Percentiles rank a stretch among this genome's conserved stretches.
Conservation (phyloP, 2,797 vertebrate species). For the Eulemur rubriventer region DNA sequence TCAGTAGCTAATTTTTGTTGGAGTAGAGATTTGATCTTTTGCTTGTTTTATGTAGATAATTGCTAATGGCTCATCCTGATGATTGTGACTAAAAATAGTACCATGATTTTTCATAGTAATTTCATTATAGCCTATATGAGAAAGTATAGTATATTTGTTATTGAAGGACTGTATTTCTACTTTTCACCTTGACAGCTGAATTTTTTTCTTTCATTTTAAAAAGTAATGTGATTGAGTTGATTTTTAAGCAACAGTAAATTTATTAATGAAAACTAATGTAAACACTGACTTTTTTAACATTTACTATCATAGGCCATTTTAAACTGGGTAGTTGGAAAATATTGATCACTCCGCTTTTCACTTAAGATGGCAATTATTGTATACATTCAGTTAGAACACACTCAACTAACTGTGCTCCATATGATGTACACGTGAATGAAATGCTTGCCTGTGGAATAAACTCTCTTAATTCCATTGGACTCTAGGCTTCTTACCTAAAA, state of each 20-base stretch:
- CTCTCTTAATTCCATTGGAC: neutral
- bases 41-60: neutral
- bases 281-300: neutral
- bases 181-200: neutral
- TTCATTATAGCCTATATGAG: neutral
- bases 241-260: neutral
- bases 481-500: constrained; percentile 25
- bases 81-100: neutral
- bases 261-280: constrained; percentile 33
- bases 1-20: neutral
- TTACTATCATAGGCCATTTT: constrained; percentile 10
- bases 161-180: neutral
- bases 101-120: constrained; percentile 37
- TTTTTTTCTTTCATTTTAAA: neutral
- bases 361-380: neutral
- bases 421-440: neutral
- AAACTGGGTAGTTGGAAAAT: constrained; percentile 39
- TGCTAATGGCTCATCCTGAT: constrained; percentile 15
- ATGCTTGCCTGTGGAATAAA: constrained; percentile 19
- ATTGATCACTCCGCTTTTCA: constrained; percentile 28
- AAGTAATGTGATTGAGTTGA: neutral
- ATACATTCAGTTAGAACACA: neutral
- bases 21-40: neutral
- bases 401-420: neutral
- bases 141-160: neutral